Evolutionary conservation across 2,888 invertebrate genomes (phyloP).

Genomic region (Brachypterus glaber): DNA sequence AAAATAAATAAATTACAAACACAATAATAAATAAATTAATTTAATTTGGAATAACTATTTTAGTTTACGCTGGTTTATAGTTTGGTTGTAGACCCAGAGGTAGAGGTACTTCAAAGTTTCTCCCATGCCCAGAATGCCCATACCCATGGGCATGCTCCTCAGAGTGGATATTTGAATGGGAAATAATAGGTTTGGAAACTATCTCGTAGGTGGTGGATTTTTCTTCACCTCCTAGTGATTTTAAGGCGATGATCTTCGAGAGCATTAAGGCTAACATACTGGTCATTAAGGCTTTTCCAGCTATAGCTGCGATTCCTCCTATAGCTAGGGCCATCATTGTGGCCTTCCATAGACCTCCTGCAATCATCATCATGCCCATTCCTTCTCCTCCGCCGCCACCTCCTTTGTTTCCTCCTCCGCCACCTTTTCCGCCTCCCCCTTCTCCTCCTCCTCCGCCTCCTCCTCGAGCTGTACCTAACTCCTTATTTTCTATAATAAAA

Average conservation of each 20-base stretch:
- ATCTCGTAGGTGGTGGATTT: constrained; percentile 74
- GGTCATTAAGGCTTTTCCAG: constrained; percentile 77
- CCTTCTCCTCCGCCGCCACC: constrained; percentile 40
- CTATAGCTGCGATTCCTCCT: constrained; percentile 66
- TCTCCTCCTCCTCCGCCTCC: constrained; percentile 43
- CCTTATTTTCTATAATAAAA: too few species aligned
- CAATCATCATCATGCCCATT: constrained; percentile 38
- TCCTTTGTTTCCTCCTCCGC: constrained; percentile 32
- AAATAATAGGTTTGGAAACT: constrained; percentile 71
- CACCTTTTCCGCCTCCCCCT: constrained; percentile 31
- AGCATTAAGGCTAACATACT: constrained; percentile 70
- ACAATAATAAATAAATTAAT: too few species aligned
- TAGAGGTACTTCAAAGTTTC: constrained; percentile 42
- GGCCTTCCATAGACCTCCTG: constrained; percentile 54
- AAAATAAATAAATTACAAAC: too few species aligned
- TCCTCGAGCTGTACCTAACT: too few species aligned
- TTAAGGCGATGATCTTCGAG: constrained; percentile 67
- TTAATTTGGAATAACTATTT: too few species aligned
- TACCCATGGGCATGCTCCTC: constrained; percentile 53
- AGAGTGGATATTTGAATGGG: constrained; percentile 57
- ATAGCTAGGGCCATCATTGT: constrained; percentile 58
- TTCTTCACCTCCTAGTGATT: constrained; percentile 58
- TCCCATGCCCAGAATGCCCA: constrained; percentile 38
- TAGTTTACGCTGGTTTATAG: constrained; percentile 27
- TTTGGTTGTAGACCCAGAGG: constrained; percentile 33